phyloP scores from a whole-genome alignment of 2,113 vertebrate genomes.

The Maccullochella peelii region DNA sequence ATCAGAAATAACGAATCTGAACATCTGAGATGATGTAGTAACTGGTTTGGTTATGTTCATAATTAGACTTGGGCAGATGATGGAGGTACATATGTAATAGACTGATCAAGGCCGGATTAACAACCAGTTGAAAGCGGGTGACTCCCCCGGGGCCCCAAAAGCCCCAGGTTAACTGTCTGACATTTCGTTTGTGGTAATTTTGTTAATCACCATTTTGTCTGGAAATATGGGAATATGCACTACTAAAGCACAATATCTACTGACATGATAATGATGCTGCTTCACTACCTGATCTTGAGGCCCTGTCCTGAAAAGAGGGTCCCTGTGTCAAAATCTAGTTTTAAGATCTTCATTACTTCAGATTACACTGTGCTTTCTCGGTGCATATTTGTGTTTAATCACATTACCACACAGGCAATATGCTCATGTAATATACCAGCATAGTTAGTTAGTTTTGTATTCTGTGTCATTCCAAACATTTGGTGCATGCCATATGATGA shows the following conservation, averaged over 20 bases:
- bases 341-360: neutral
- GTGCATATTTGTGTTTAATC: neutral
- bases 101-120: neutral
- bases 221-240: neutral
- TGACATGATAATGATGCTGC: neutral
- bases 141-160: neutral
- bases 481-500: neutral
- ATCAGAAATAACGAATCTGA: too few relatives aligned
- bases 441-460: neutral
- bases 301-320: neutral
- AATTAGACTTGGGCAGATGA: constrained; percentile 32
- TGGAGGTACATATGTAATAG: neutral
- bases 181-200: neutral
- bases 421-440: neutral
- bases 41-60: neutral
- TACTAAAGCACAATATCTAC: neutral
- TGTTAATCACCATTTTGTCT: neutral
- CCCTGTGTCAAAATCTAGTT: neutral
- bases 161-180: neutral
- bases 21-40: neutral
- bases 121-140: neutral
- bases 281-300: neutral
- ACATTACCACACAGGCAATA: neutral
- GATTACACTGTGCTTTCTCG: neutral
- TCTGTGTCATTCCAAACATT: neutral